Evolutionary conservation across 2,888 invertebrate genomes (phyloP), one percentile per base, ranked within the genome.

Genomic region (Clitarchus hookeri): DNA sequence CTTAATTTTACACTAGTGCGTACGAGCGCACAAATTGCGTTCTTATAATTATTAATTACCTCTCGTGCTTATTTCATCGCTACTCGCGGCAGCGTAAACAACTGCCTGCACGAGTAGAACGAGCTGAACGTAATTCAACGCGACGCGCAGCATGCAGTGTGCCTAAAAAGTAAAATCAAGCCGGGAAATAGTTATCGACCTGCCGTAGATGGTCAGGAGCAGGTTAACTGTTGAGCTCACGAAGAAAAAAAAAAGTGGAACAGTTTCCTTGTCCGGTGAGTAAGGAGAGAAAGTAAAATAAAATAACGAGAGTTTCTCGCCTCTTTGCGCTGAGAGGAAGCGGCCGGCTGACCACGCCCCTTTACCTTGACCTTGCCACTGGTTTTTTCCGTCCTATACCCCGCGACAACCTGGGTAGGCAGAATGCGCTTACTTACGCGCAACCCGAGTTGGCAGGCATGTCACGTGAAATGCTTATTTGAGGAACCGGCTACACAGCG

Each of bases 201-300:
- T n/a, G 19, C 65, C 65, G 65, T n/a, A n/a, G 65, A 65, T 65
- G 65, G 65, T n/a, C 65, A 19, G 23, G 65, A 65, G n/a, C 65
- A 65, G 23, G 65, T 65, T 65, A n/a, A n/a, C 65, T 65, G 65
- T 8, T n/a, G 13, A n/a, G 19, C 23, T 8, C 8, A 65, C 23
- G 65, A 19, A 8, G 8, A 23, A 6, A 23, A 23, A 65, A 65
- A n/a, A n/a, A 65, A n/a, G 65, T 65, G 65, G 65, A n/a, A 65
- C 65, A 65, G 65, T 65, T 65, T 65, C 65, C 65, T n/a, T 65
- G n/a, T 65, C 65, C 8, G 65, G 65, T n/a, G 65, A 65, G 65
- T n/a, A n/a, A 65, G 65, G 65, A 65, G 65, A 65, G 65, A 65
- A 65, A 65, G 65, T 65, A 65, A n/a, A 65, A 65, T n/a, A 65